Evolutionary conservation across 53 echinoderm and acorn worm species (phyloP).

Genomic region (Antedon mediterranea): DNA sequence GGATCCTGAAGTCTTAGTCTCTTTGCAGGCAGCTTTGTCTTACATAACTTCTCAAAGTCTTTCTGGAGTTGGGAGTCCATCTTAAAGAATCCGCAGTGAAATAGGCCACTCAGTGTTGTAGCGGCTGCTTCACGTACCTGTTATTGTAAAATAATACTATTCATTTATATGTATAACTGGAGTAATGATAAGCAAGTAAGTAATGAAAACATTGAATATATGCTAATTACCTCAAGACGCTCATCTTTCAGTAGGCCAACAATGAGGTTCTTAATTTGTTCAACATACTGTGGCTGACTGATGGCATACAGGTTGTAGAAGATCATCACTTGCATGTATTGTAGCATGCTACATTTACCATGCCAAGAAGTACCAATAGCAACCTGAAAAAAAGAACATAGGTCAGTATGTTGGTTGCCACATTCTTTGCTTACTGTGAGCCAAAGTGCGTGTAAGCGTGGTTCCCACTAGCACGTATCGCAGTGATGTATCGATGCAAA

Average conservation of each 20-base stretch:
- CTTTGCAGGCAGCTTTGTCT: constrained; percentile 72
- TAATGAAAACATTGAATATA: no score
- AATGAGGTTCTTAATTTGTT: constrained; percentile 56
- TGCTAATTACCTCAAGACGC: constrained; percentile 68
- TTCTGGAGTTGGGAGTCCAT: constrained; percentile 64
- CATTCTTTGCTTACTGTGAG: no score
- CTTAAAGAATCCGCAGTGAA: constrained; percentile 80
- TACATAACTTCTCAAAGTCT: constrained; percentile 85
- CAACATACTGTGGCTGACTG: constrained; percentile 27
- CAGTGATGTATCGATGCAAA: no score
- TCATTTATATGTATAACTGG: no score
- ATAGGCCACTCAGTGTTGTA: constrained; percentile 74
- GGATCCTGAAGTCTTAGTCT: constrained; percentile 6
- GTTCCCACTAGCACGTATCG: no score
- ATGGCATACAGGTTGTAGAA: constrained; percentile 78
- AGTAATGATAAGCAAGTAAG: no score
- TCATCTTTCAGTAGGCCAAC: constrained; percentile 78
- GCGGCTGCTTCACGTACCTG: constrained; percentile 89
- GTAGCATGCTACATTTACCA: constrained; percentile 70
- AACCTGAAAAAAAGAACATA: constrained; percentile 49
- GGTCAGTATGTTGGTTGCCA: no score
- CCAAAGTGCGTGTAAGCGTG: no score
- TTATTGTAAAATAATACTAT: no score
- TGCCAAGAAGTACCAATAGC: constrained; percentile 69
- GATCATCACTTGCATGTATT: constrained; percentile 91